phyloP scores from a whole-genome alignment of 2,113 vertebrate genomes.

The Heterochromis multidens region DNA sequence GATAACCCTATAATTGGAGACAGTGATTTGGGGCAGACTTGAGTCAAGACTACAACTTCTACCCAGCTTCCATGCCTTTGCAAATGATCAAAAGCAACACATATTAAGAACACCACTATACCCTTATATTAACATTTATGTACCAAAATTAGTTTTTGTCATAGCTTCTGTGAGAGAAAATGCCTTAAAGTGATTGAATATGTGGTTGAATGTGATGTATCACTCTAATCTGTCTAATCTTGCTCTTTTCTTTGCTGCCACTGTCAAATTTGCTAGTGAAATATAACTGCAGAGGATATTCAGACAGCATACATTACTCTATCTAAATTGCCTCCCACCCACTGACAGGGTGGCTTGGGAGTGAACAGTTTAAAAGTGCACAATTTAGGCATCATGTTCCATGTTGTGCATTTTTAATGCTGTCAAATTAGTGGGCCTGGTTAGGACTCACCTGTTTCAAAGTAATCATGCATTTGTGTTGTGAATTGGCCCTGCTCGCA shows the following conservation, averaged over 20 bases:
- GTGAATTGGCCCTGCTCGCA: not conserved
- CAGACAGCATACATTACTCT: constrained; percentile 48
- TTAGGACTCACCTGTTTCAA: not conserved
- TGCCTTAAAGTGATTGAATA: not conserved
- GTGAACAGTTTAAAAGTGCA: constrained; percentile 31
- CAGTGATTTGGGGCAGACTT: not conserved
- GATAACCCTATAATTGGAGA: not conserved
- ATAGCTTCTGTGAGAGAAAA: not conserved
- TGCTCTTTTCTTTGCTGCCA: not conserved
- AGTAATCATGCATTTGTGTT: not conserved
- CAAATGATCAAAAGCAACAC: not conserved
- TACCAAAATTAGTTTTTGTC: not conserved
- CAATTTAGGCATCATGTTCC: not conserved
- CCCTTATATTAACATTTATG: not conserved
- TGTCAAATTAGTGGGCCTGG: not conserved
- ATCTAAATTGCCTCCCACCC: constrained; percentile 44
- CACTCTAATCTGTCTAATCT: constrained; percentile 28
- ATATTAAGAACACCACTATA: not conserved
- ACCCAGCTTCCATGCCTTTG: not conserved
- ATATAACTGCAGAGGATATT: constrained; percentile 43
- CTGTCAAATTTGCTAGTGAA: constrained; percentile 45
- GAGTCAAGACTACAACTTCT: not conserved
- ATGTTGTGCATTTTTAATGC: not conserved
- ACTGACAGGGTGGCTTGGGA: constrained; percentile 13
- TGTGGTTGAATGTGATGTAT: constrained; percentile 36